phyloP scores from a whole-genome alignment of 1,140 invertebrate genomes.

The Saxidomus purpurata region DNA sequence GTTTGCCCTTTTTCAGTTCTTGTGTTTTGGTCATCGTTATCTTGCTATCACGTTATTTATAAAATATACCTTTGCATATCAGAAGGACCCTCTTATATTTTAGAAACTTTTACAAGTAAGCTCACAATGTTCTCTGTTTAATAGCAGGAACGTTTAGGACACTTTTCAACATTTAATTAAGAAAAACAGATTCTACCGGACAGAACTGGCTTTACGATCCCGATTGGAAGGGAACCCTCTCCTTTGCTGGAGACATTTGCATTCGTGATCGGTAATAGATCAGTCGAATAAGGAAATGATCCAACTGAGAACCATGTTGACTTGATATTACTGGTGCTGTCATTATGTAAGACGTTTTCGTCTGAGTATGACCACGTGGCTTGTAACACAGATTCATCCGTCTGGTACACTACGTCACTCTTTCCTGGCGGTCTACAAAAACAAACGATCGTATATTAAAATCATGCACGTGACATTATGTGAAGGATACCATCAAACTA shows the following conservation, averaged over 20 bases:
- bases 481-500: neutral
- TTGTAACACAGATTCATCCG: constrained; percentile 63
- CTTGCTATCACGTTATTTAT: too few relatives aligned
- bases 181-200: too few relatives aligned
- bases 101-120: too few relatives aligned
- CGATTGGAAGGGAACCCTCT: constrained; percentile 34
- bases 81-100: too few relatives aligned
- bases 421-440: neutral
- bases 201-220: constrained; percentile 5
- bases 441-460: neutral
- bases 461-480: too few relatives aligned
- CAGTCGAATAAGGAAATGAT: constrained; percentile 65
- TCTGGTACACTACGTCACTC: constrained; percentile 48
- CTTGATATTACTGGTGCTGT: constrained; percentile 24
- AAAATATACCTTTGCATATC: too few relatives aligned
- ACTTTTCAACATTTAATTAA: too few relatives aligned
- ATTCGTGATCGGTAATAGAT: constrained; percentile 7
- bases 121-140: too few relatives aligned
- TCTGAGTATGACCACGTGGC: constrained; percentile 71
- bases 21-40: too few relatives aligned
- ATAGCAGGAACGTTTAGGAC: too few relatives aligned
- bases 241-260: neutral
- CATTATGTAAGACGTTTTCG: constrained; percentile 14
- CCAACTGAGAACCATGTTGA: constrained; percentile 70
- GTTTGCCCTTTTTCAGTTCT: too few relatives aligned